Evolutionary conservation across 2,113 vertebrate genomes (phyloP), one percentile per base, ranked within the genome.

Genomic region (Lanius collurio): DNA sequence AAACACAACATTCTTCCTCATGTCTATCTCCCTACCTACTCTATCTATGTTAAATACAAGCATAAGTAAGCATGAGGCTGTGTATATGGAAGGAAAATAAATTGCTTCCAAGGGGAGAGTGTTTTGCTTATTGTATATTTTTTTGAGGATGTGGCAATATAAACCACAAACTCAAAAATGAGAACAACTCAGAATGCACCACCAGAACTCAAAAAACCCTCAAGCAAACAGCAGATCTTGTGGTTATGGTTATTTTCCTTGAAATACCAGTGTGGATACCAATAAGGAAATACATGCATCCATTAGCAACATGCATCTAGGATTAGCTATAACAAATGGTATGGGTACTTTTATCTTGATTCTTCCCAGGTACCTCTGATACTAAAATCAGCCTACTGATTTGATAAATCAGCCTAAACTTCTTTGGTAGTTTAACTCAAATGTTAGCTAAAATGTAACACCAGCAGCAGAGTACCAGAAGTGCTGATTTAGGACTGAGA

Each of bases 1-100:
- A 96, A 97, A 86, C 78, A 95, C 94, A 94, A 77, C 71, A 90
- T 94, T 95, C 73, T 80, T 71, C 93, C 79, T 91, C 70, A 57
- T 3, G 65, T 65, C 60, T 93, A 92, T 90, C 90, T 92, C 50
- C 24, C 37, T 67, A 89, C 94, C 92, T 94, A 87, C 80, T 74
- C 47, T 60, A 78, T 93, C 83, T 92, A 97, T 67, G 94, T 93
- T 89, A 80, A 47, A 55, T 46, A 31, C 35, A 52, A 30, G 52
- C 11, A 9, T 42, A 52, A 91, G 70, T 67, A 87, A 77, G 52
- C 16, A 2, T 47, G 30, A 10, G 52, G 75, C 39, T 64, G 15
- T 81, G 69, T 47, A 30, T 56, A 64, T 11, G 28, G 18, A 89
- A 42, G 59, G 39, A 96, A 62, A 95, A 96, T 70, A 77, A 85